Evolutionary conservation across 2,113 vertebrate species (phyloP), one percentile per base, ranked within the genome.

Genomic region (Phylloscopus trochilus): DNA sequence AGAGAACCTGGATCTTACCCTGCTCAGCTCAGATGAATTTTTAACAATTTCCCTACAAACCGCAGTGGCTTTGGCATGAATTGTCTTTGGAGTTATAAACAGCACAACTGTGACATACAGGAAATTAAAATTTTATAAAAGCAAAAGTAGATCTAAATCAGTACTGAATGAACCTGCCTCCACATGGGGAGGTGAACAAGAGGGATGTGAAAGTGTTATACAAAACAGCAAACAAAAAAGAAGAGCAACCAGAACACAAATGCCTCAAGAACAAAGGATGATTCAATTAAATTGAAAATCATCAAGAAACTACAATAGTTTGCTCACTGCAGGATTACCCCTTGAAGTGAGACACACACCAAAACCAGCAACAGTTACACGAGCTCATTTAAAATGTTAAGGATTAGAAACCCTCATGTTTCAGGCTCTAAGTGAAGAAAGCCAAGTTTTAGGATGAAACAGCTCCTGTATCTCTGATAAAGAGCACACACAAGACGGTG

Each of bases 41-140:
- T 90, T 94, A 94, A 96, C 93, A 72, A 67, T 88, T 90, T 93
- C 66, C 87, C 52, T 63, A 64, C 3, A 37, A 95, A 91, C 13
- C 6, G 1, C 70, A 74, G 73, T 0, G 0, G 76, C 24, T 94
- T 74, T 93, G 90, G 82, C n/a, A 33, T 81, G 76, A 93, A 92
- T 96, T 96, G 90, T 80, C 92, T 95, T 86, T 89, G 82, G 85
- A 80, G 90, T 80, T 94, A 87, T 97, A 93, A 97, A 92, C 89
- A 94, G 72, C 59, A 86, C 44, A 94, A 55, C 72, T 8, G 2
- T 73, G 90, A 95, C 91, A 94, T 52, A 62, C 39, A 94, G 75
- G 85, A 90, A 91, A 96, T 97, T 83, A 96, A 93, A 92, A 90
- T 91, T 95, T 95, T 90, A 96, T 86, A 74, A 88, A 88, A 94